Conservation (phyloP, 2,888 invertebrate species). For the Rhogogaster chlorosoma region DNA sequence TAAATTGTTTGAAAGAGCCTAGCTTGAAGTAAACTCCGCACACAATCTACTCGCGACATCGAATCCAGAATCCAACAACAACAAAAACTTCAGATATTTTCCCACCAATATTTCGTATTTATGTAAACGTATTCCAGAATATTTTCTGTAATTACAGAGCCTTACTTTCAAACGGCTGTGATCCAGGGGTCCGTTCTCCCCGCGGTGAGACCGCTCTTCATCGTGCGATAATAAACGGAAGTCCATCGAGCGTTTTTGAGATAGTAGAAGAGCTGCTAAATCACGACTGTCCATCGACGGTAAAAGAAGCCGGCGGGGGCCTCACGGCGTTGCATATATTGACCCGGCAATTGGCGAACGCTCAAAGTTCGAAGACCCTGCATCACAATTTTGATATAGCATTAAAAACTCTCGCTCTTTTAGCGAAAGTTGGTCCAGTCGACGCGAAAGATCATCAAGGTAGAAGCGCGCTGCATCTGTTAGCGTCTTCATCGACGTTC, state of each 20-base stretch:
- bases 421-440: slow-evolving; percentile 70
- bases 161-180: slow-evolving; percentile 70
- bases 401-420: slow-evolving; percentile 65
- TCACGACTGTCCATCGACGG: slow-evolving; percentile 71
- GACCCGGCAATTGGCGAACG: slow-evolving; percentile 68
- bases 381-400: slow-evolving; percentile 68
- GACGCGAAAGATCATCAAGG: slow-evolving; percentile 72
- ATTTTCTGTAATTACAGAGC: slow-evolving; percentile 58
- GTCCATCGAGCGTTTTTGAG: slow-evolving; percentile 65
- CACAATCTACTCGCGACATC: not conserved
- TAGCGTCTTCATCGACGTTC: slow-evolving; percentile 68
- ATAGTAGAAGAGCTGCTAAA: slow-evolving; percentile 71
- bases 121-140: not conserved
- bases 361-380: slow-evolving; percentile 64
- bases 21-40: not conserved
- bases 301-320: slow-evolving; percentile 73
- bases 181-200: slow-evolving; percentile 72
- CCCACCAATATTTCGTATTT: not conserved
- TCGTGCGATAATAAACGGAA: slow-evolving; percentile 69
- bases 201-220: slow-evolving; percentile 75
- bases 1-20: not conserved
- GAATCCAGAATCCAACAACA: not conserved
- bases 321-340: slow-evolving; percentile 72
- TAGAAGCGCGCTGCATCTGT: slow-evolving; percentile 71
- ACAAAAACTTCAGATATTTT: not conserved